Evolutionary conservation across 1,140 invertebrate genomes (phyloP).

Genomic region (Mizuhopecten yessoensis): DNA sequence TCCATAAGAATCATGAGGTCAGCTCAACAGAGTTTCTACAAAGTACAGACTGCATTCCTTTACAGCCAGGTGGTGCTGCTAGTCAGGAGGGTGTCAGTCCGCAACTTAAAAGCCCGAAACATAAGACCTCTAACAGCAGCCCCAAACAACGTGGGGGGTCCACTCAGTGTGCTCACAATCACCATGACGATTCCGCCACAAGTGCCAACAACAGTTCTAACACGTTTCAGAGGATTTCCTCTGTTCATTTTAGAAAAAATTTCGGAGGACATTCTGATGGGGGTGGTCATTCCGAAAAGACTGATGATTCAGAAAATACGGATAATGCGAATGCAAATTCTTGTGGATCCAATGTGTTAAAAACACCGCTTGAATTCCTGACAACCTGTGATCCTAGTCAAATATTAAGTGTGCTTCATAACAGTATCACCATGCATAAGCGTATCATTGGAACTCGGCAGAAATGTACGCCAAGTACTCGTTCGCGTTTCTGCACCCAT

Average conservation of each 20-base stretch:
- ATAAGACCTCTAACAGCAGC: slow-evolving; percentile 25
- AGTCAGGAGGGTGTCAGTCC: slow-evolving; percentile 44
- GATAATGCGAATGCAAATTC: slow-evolving; percentile 43
- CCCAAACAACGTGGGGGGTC: slow-evolving; percentile 19
- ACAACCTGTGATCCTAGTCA: slow-evolving; percentile 84
- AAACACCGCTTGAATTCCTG: slow-evolving; percentile 83
- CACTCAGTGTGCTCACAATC: slow-evolving; percentile 12
- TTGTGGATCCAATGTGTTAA: slow-evolving; percentile 22
- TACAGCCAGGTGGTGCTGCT: neutral
- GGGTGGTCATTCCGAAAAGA: slow-evolving; percentile 58
- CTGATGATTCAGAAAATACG: slow-evolving; percentile 52
- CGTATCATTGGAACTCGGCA: slow-evolving; percentile 87
- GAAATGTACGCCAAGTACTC: slow-evolving; percentile 86
- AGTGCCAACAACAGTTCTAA: slow-evolving; percentile 3
- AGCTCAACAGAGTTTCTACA: slow-evolving; percentile 54
- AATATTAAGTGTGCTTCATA: slow-evolving; percentile 88
- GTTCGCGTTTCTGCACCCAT: slow-evolving; percentile 87
- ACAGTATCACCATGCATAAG: slow-evolving; percentile 89
- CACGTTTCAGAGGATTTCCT: slow-evolving; percentile 7
- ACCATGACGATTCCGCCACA: slow-evolving; percentile 31
- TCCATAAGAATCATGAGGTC: slow-evolving; percentile 78
- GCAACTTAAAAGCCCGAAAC: slow-evolving; percentile 63
- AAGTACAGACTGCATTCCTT: neutral
- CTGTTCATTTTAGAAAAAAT: slow-evolving; percentile 15
- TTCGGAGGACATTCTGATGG: slow-evolving; percentile 13